Evolutionary conservation across 1,140 invertebrate species (phyloP).

Genomic region (Lepidotrigona ventralis): DNA sequence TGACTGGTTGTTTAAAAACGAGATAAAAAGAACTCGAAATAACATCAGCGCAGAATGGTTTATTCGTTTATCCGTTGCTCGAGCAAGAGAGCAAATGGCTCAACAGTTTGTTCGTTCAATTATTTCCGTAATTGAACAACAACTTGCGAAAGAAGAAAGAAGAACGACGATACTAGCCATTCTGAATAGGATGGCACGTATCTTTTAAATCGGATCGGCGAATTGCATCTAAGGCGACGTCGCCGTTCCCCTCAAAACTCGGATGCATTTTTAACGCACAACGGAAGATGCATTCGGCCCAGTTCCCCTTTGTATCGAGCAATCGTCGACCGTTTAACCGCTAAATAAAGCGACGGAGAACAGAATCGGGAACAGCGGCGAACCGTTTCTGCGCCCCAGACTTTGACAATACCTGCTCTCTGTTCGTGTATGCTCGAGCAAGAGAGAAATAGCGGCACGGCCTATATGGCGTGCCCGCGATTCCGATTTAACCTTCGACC

Average conservation of each 20-base stretch:
- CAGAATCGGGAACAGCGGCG: not conserved
- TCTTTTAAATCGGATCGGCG: not conserved
- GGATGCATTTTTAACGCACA: not conserved
- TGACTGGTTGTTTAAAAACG: no score
- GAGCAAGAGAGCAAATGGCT: no score
- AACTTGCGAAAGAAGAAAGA: not conserved
- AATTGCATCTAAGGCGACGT: not conserved
- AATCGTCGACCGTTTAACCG: not conserved
- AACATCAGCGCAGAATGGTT: no score
- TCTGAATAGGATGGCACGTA: not conserved
- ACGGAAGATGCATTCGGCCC: not conserved
- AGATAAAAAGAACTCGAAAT: no score
- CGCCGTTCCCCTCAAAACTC: not conserved
- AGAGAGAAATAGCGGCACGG: not conserved
- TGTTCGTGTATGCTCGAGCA: no score
- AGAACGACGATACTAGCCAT: not conserved
- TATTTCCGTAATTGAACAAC: not conserved
- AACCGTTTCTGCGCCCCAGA: not conserved
- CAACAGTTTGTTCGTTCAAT: not conserved
- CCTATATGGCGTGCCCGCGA: not conserved
- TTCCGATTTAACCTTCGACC: constrained; percentile 42
- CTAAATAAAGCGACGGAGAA: constrained; percentile 30
- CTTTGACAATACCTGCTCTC: not conserved
- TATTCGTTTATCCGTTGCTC: no score
- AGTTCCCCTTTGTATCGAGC: not conserved